Base-by-base conservation (phyloP, 2,888 invertebrate genomes). In the Thera obeliscata region DNA sequence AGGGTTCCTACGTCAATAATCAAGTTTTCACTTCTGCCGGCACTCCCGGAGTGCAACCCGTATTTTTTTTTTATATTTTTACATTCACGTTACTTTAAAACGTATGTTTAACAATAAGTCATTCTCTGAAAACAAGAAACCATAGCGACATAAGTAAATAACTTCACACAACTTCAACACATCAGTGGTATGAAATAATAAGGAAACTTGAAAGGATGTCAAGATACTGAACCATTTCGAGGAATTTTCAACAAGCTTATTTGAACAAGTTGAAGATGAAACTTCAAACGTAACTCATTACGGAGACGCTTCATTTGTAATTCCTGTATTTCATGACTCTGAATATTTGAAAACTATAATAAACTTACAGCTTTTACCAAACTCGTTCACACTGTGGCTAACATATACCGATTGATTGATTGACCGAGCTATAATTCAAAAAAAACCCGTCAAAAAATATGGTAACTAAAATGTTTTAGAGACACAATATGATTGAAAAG, bases 161-260 rank as follows among this genome's bases (percentile, higher is more conserved):
- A 52, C 43, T 57, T 57, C n/a, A 35, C 11, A 54, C 43, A 61
- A 56, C 50, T 56, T 56, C 22, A 35, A 49, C 46, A 36, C 3
- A 7, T 22, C 35, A 22, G n/a, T 49, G 49, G 4, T 49, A 4
- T 62, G 8, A 46, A 55, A 4, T 58, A 63, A 56, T 54, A 46
- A 59, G 65, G 33, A 36, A 55, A 59, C 46, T 64, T 64, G 46
- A 9, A 12, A 59, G 38, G 22, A 59, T 46, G 64, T 59, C 36
- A 55, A 64, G 64, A 38, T 58, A 50, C 43, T 33, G 36, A 55
- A 62, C 9, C 36, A 49, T 12, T 64, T 54, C 54, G 46, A 22
- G 8, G 54, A 46, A 43, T 7, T 43, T 43, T 7, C 5, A 38
- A 46, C 52, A 22, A 12, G 60, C 48, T 49, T 55, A 60, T 60